Evolutionary conservation across 2,113 vertebrate species (phyloP).

Genomic region (Oncorhynchus kisutch): DNA sequence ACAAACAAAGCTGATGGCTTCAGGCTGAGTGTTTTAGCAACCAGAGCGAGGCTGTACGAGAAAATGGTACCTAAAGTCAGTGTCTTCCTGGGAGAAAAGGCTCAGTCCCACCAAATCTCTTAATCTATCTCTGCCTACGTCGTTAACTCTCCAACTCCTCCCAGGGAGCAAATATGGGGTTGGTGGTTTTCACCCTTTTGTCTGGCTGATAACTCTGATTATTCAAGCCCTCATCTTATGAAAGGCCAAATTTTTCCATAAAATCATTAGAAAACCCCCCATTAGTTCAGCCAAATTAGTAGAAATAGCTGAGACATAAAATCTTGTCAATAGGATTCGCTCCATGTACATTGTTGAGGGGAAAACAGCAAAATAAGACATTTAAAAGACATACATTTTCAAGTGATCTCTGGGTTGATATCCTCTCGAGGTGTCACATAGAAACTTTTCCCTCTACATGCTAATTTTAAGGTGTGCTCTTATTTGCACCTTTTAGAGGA

Average conservation of each 20-base stretch:
- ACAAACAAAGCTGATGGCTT: conserved; percentile 13
- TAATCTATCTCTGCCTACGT: not conserved
- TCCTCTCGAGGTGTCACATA: no score
- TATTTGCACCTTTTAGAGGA: not conserved
- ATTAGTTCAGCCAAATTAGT: no score
- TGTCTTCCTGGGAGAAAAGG: not conserved
- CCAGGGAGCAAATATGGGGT: no score
- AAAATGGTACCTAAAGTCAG: not conserved
- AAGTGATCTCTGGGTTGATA: no score
- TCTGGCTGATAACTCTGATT: not conserved
- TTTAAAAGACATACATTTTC: not conserved
- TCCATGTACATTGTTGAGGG: no score
- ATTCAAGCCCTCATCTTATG: not conserved
- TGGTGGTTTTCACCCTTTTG: not conserved
- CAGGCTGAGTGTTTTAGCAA: not conserved
- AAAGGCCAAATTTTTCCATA: not conserved
- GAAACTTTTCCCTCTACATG: not conserved
- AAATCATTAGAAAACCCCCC: not conserved
- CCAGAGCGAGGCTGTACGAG: not conserved
- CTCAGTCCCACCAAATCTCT: not conserved
- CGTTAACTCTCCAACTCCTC: not conserved
- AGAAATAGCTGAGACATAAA: no score
- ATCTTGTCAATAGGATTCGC: no score
- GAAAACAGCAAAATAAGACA: not conserved
- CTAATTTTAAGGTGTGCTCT: not conserved